Evolutionary conservation across 2,113 vertebrate genomes (phyloP), one percentile per base, ranked within the genome.

Genomic region (Lasiurus cinereus): DNA sequence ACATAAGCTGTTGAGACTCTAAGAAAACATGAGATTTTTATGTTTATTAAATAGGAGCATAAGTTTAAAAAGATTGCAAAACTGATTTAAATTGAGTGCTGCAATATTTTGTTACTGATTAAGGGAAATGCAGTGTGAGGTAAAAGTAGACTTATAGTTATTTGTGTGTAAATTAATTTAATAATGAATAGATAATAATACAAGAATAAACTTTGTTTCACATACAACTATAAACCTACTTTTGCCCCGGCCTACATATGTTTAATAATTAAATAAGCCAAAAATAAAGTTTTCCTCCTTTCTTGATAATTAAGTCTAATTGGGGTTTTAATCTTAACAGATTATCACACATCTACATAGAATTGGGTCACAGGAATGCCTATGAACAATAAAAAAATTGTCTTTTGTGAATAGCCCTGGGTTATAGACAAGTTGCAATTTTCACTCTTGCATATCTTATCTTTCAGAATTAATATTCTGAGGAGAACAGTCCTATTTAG

Each of bases 181-280:
- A 33, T 19, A 33, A 69, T 67, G n/a, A n/a, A 67, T 69, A 33
- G 18, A 33, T 69, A 69, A 69, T 69, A 69, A 33, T 69, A 33
- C 12, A 69, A 69, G 66, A n/a, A 67, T 67, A 69, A 69, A 69
- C 66, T 69, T 18, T 33, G 66, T 69, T 69, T 69, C n/a, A 18
- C 27, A 69, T 69, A 33, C 15, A 69, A 69, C n/a, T 33, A 15
- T 33, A 69, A 69, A 69, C 66, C 16, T n/a, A 69, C 66, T 69
- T 69, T 69, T 4, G 8, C 66, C n/a, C 16, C n/a, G 33, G 8
- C 66, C 66, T 69, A 33, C 50, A 48, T 48, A 88, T 31, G 14
- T 93, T 95, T 92, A 67, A 88, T 69, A 80, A 64, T 94, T 64
- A 91, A 48, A 77, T 48, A 24, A 85, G 18, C n/a, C 10, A 9